Evolutionary conservation across 2,888 invertebrate genomes (phyloP).

Genomic region (Eupelmus urozonus): DNA sequence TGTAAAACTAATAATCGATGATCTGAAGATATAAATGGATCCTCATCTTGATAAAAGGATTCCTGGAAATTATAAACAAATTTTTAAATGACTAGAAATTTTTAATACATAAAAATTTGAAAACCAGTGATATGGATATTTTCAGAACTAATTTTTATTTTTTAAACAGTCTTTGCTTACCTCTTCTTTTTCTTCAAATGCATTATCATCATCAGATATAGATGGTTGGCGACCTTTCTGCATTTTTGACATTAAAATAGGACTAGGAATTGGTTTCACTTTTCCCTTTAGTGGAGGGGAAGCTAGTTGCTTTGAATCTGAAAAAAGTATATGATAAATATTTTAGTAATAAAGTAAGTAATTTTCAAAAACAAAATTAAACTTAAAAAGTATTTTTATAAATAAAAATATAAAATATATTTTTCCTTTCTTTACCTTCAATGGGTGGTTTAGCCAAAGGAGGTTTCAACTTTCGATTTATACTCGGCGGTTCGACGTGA

Average conservation of each 20-base stretch:
- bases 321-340: conserved; percentile 10
- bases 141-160: conserved; percentile 3
- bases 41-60: conserved; percentile 73
- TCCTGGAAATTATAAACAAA: conserved; percentile 62
- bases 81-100: background rate
- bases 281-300: conserved; percentile 76
- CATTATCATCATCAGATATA: conserved; percentile 77
- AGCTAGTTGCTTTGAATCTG: conserved; percentile 73
- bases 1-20: conserved; percentile 80
- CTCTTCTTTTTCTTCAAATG: conserved; percentile 77
- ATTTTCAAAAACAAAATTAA: background rate
- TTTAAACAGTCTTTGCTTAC: conserved; percentile 63
- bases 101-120: background rate
- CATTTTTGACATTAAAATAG: conserved; percentile 76
- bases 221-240: conserved; percentile 71
- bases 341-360: background rate
- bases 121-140: too few relatives aligned
- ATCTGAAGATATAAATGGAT: conserved; percentile 69
- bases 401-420: conserved; percentile 1
- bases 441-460: conserved; percentile 50
- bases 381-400: background rate
- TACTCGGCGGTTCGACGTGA: conserved; percentile 83
- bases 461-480: conserved; percentile 84
- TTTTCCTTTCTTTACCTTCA: conserved; percentile 67
- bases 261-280: conserved; percentile 80